Evolutionary conservation across 35 echinoderm and acorn worm genomes (phyloP).

Genomic region (Lytechinus variegatus): DNA sequence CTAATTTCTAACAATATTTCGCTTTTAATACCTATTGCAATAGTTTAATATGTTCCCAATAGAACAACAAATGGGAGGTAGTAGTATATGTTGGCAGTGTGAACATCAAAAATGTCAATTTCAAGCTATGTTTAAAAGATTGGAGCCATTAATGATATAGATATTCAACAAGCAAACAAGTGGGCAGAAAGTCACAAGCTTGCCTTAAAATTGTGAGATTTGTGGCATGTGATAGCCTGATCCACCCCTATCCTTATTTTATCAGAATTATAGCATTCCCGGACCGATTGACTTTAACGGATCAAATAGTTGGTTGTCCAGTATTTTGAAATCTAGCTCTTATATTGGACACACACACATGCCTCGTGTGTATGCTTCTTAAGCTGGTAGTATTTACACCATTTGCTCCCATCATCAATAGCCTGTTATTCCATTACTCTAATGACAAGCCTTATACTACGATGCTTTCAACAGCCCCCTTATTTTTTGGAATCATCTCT

Average conservation of each 20-base stretch:
- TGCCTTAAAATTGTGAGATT: background rate
- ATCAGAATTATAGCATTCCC: background rate
- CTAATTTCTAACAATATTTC: no score
- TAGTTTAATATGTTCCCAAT: no score
- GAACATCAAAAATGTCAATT: no score
- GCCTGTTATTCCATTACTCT: conserved; percentile 22
- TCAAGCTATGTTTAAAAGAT: background rate
- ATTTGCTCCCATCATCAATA: conserved; percentile 27
- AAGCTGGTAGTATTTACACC: conserved; percentile 4
- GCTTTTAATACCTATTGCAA: no score
- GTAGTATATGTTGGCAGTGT: no score
- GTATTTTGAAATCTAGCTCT: background rate
- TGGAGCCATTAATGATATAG: background rate
- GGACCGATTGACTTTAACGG: background rate
- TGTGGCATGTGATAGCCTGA: background rate
- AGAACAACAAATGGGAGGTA: no score
- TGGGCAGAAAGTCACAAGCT: conserved; percentile 15
- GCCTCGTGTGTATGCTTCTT: background rate
- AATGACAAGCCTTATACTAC: conserved; percentile 49
- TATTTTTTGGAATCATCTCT: background rate
- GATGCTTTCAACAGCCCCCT: background rate
- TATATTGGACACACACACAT: conserved; percentile 1
- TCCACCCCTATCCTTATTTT: conserved; percentile 20
- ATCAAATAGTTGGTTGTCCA: background rate
- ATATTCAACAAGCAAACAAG: conserved; percentile 28